Evolutionary conservation across 2,888 invertebrate species (phyloP).

Genomic region (Megastigmus dorsalis): DNA sequence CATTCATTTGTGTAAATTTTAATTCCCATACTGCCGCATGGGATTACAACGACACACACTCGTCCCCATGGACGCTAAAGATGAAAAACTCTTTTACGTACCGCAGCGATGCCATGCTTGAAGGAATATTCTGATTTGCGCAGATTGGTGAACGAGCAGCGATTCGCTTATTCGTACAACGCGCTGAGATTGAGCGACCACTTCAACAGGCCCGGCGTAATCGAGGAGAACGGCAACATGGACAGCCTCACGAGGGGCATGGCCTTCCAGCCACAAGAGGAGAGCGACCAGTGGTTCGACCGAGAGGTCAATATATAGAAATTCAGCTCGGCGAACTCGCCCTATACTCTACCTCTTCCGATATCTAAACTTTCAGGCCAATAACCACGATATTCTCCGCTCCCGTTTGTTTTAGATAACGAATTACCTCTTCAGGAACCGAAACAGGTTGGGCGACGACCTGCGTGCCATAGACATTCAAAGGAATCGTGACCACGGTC

Average conservation of each 20-base stretch:
- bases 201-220: conserved; percentile 81
- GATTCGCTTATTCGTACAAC: conserved; percentile 67
- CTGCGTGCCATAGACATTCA: conserved; percentile 89
- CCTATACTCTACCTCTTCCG: conserved; percentile 53
- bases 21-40: no score
- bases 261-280: conserved; percentile 84
- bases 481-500: conserved; percentile 89
- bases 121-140: no score
- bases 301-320: conserved; percentile 82
- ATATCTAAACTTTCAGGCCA: no score
- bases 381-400: no score
- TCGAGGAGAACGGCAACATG: conserved; percentile 81
- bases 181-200: conserved; percentile 83
- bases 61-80: no score
- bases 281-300: conserved; percentile 86
- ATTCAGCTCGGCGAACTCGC: not conserved
- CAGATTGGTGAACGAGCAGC: conserved; percentile 59
- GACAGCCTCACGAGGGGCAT: conserved; percentile 86
- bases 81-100: no score
- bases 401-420: conserved; percentile 79
- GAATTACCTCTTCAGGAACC: conserved; percentile 81
- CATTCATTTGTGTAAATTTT: no score
- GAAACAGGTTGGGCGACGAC: conserved; percentile 85
- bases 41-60: no score
- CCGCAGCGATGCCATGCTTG: no score